Evolutionary conservation across 2,888 invertebrate genomes (phyloP).

Genomic region (Phlogophora meticulosa): DNA sequence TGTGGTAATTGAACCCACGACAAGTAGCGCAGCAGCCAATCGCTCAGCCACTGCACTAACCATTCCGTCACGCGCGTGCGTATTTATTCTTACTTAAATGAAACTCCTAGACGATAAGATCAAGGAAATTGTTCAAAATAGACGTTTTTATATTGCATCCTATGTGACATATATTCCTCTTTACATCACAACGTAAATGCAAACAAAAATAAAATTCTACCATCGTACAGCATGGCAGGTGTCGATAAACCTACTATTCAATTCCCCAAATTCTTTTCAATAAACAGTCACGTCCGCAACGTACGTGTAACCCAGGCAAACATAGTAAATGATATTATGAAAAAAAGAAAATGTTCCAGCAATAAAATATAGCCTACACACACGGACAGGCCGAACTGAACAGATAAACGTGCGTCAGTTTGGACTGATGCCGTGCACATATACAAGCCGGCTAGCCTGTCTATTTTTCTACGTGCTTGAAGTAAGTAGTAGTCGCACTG

Average conservation of each 20-base stretch:
- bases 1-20: too few species aligned
- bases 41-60: too few species aligned
- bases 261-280: conserved; percentile 33
- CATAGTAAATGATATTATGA: conserved; percentile 4
- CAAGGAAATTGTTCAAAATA: background rate
- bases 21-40: too few species aligned
- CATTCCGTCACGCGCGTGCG: too few species aligned
- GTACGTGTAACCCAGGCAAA: conserved; percentile 8
- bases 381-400: background rate
- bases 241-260: conserved; percentile 24
- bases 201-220: conserved; percentile 26
- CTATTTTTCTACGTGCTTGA: too few species aligned
- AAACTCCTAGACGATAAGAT: background rate
- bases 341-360: conserved; percentile 4
- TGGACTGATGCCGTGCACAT: too few species aligned
- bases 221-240: conserved; percentile 29
- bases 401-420: background rate
- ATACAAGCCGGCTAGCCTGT: too few species aligned
- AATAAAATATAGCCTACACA: conserved; percentile 1
- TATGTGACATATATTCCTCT: conserved; percentile 4
- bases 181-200: conserved; percentile 11
- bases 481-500: too few species aligned
- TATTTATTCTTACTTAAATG: too few species aligned
- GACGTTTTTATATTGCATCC: background rate
- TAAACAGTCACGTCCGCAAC: conserved; percentile 41